Base-by-base conservation (phyloP, 1,140 invertebrate genomes). In the Heliothis subflexa region DNA sequence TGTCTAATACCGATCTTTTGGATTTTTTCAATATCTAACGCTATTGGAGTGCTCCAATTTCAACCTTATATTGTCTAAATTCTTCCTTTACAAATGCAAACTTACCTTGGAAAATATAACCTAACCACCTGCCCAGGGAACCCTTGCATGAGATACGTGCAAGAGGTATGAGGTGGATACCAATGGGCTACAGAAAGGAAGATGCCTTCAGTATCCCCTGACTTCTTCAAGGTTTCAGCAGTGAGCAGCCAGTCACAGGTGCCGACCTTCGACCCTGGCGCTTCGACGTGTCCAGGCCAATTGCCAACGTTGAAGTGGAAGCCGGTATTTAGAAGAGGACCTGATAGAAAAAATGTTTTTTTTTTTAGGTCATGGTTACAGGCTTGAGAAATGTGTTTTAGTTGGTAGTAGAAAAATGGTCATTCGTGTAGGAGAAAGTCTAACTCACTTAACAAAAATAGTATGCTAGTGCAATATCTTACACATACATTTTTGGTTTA, bases 291-390 rank as follows among this genome's bases (percentile, higher is more conserved):
- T 2, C 98, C 98, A 0, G 98, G 98, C 97, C 97, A 98, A 91
- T 98, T 98, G 62, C 98, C 98, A 21, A 98, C 98, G 93, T 98
- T 98, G 95, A 99, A 98, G 90, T 98, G 98, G 88, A 99, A 99
- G 0, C 98, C 98, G 0, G 98, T 98, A 89, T 98, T 98, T 12
- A 99, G 95, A 13, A 99, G 92, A 0, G 98, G 98, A 14, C 98
- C 97, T 96, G 81, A 5, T 16, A 3, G 13, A 11, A 14, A 61
- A 68, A 52, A 71, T 21, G n/a, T 16, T 25, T 25, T 12, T 18
- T 70, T 16, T 45, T 40, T 40, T 18, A 5, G 14, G 3, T 40
- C 21, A 25, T 13, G 3, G 1, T 33, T 33, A 33, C 3, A 33
- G 0, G 3, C 7, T 28, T 28, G 4, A 28, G 4, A 28, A 28